A percentile compares a stretch with the other conserved stretches of the same genome.
These are phyloP conservation scores for Sminthurides bifidus DNA, from an alignment of 1,140 invertebrate genomes.

Conservation along the genomic window DNA sequence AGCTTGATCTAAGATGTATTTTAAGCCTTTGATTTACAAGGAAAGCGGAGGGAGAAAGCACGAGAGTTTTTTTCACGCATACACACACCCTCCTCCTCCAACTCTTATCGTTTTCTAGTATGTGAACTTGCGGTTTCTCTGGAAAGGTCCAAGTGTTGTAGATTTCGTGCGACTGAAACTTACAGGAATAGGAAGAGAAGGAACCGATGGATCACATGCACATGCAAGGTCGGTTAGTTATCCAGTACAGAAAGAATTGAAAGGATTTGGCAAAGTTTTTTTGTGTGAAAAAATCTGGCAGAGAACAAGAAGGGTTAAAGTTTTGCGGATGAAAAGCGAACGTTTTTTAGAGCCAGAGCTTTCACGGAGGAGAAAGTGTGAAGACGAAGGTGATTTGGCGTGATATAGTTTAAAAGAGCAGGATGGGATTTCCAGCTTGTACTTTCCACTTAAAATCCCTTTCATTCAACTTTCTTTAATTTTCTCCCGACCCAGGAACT, in stretches of 20 bases:
- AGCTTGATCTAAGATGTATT: too few relatives aligned
- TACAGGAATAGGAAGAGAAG: background rate
- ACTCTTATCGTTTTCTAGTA: background rate
- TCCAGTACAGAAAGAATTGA: background rate
- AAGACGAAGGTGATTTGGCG: background rate
- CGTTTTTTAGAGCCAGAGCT: background rate
- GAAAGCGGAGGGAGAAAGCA: too few relatives aligned
- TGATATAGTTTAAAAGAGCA: background rate
- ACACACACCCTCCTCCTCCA: too few relatives aligned
- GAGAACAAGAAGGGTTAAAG: background rate
- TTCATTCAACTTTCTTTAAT: background rate
- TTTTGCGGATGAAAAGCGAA: background rate
- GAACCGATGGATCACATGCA: background rate
- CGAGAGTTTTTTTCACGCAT: background rate
- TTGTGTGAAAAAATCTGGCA: slow-evolving; percentile 1
- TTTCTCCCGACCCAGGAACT: too few relatives aligned
- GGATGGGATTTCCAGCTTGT: background rate
- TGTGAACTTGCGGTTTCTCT: background rate
- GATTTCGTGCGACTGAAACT: background rate
- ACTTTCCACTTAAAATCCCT: slow-evolving; percentile 2
- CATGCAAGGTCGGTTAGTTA: background rate
- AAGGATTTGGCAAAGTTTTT: background rate
- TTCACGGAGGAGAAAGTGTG: background rate
- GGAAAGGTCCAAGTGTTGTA: background rate
- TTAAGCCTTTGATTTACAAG: too few relatives aligned